Evolutionary conservation across 1,140 invertebrate species (phyloP).

Genomic region (Neodiprion fabricii): DNA sequence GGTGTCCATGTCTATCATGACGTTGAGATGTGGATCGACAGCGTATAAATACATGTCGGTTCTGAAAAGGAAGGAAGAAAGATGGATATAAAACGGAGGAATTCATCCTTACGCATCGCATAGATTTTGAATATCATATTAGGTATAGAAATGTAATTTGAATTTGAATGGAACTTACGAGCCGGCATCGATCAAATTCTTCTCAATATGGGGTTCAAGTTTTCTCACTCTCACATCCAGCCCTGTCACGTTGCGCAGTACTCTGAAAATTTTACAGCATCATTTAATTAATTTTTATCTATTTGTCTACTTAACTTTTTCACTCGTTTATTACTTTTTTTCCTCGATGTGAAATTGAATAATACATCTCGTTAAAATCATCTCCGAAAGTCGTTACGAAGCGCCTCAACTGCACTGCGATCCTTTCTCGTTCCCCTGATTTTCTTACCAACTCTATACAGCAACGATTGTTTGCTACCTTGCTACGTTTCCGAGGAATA

Average conservation of each 20-base stretch:
- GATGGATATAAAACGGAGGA: constrained; percentile 7
- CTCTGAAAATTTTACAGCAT: constrained; percentile 45
- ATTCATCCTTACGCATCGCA: constrained; percentile 12
- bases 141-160: constrained; percentile 7
- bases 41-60: constrained; percentile 87
- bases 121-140: constrained; percentile 11
- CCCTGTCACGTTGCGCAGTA: constrained; percentile 74
- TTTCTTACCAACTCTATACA: no score
- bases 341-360: no score
- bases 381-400: no score
- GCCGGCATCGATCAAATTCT: constrained; percentile 65
- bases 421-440: no score
- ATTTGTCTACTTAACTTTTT: no score
- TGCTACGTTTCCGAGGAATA: neutral
- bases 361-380: no score
- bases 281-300: no score
- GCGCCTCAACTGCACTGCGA: no score
- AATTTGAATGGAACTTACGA: constrained; percentile 67
- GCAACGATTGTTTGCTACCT: neutral
- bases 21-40: constrained; percentile 79
- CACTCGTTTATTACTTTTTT: no score
- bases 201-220: constrained; percentile 74
- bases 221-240: constrained; percentile 79
- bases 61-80: constrained; percentile 61
- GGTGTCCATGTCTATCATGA: constrained; percentile 80